Evolutionary conservation across 2,797 vertebrate species (phyloP).

Genomic region (Aplochiton taeniatus): DNA sequence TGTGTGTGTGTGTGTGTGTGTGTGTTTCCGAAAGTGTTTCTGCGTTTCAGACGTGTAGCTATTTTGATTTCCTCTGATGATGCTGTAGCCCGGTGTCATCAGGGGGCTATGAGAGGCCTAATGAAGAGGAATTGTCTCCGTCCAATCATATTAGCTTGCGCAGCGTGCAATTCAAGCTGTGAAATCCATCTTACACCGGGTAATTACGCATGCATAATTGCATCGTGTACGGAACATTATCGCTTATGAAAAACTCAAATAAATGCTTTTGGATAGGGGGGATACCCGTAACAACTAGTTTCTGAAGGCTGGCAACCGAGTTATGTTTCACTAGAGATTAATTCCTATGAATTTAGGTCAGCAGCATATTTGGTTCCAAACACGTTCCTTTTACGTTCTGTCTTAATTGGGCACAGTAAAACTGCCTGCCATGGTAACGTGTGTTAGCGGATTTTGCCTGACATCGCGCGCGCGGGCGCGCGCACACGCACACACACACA

Average conservation of each 20-base stretch:
- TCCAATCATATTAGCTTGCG: slow-evolving; percentile 60
- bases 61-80: too few species aligned
- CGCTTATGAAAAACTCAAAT: slow-evolving; percentile 55
- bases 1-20: slow-evolving; percentile 13
- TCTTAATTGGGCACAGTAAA: too few species aligned
- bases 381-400: too few species aligned
- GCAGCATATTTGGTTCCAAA: too few species aligned
- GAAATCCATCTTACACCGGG: slow-evolving; percentile 71
- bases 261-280: slow-evolving; percentile 41
- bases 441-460: too few species aligned
- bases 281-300: slow-evolving; percentile 16
- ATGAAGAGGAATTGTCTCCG: slow-evolving; percentile 74
- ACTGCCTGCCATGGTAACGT: too few species aligned
- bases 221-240: slow-evolving; percentile 50
- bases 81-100: slow-evolving; percentile 28
- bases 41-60: neutral
- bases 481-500: too few species aligned
- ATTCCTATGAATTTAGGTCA: too few species aligned
- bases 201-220: slow-evolving; percentile 75
- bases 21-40: slow-evolving; percentile 9
- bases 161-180: slow-evolving; percentile 53
- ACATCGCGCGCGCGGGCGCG: too few species aligned
- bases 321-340: too few species aligned
- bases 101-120: slow-evolving; percentile 52
- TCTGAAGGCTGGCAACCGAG: neutral